Conservation (phyloP, 2,113 vertebrate species). For the Isurus oxyrinchus region DNA sequence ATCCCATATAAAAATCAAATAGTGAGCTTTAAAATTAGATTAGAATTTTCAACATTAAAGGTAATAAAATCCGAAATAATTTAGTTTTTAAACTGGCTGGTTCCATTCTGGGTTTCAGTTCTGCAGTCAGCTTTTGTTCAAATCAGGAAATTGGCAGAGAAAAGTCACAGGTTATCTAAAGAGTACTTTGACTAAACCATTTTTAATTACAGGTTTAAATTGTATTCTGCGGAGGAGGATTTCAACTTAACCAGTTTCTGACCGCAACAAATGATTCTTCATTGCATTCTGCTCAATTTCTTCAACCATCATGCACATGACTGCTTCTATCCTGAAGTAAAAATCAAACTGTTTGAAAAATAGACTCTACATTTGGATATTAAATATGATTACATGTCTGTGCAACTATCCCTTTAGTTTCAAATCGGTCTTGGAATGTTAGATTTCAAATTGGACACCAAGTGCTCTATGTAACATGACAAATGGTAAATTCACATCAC, state of each 20-base stretch:
- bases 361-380: background rate
- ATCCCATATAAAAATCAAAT: background rate
- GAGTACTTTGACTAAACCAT: background rate
- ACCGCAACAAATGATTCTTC: background rate
- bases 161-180: background rate
- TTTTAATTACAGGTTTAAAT: slow-evolving; percentile 3
- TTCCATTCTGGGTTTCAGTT: background rate
- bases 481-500: background rate
- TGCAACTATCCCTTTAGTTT: background rate
- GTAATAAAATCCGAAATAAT: background rate
- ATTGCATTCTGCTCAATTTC: background rate
- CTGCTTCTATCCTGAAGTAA: slow-evolving; percentile 9
- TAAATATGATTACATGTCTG: background rate
- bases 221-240: background rate
- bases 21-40: background rate
- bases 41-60: background rate
- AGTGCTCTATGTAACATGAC: background rate
- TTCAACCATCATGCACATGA: background rate
- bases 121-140: background rate
- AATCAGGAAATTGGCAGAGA: background rate
- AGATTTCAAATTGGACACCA: background rate
- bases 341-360: background rate
- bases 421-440: background rate
- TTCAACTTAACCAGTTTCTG: background rate
- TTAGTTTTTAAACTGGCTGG: background rate